These are phyloP conservation scores for Caradrina clavipalpis DNA, from an alignment of 2,888 invertebrate genomes.

Conservation along the genomic window DNA sequence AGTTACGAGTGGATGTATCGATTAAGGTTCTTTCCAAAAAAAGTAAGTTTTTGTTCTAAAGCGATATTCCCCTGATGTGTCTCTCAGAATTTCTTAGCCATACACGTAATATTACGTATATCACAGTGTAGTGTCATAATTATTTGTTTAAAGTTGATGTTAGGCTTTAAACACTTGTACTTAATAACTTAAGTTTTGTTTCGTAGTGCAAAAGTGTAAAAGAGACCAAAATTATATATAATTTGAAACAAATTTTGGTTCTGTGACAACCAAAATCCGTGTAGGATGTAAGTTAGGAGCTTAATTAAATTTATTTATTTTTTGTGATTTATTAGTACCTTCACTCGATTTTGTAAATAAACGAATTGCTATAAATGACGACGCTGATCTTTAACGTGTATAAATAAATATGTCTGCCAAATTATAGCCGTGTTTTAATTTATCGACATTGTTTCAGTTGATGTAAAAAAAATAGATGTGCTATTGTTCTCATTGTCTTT, in stretches of 20 bases:
- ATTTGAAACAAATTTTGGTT: conserved; percentile 77
- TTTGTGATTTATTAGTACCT: conserved; percentile 88
- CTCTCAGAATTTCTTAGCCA: conserved; percentile 56
- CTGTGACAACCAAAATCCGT: conserved; percentile 84
- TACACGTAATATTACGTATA: conserved; percentile 57
- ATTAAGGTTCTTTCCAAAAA: conserved; percentile 47
- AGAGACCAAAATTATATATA: conserved; percentile 82
- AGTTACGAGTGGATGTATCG: conserved; percentile 73
- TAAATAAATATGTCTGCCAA: conserved; percentile 91
- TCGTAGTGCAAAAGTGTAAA: conserved; percentile 71
- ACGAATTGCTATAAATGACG: conserved; percentile 87
- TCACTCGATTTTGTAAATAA: conserved; percentile 88
- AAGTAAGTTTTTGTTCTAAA: conserved; percentile 42
- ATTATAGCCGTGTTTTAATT: conserved; percentile 81
- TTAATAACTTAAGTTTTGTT: conserved; percentile 78
- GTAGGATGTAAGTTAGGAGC: conserved; percentile 82
- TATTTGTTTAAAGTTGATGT: conserved; percentile 81
- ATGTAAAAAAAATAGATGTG: conserved; percentile 59
- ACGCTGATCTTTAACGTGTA: conserved; percentile 89
- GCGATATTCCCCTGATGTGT: conserved; percentile 49
- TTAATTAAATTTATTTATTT: conserved; percentile 86
- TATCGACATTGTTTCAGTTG: conserved; percentile 45
- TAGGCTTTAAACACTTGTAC: conserved; percentile 79
- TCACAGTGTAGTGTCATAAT: conserved; percentile 74
- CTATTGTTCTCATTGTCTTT: conserved; percentile 69